phyloP scores from a whole-genome alignment of 2,888 invertebrate species.

The Caenorhabditis sulstoni region DNA sequence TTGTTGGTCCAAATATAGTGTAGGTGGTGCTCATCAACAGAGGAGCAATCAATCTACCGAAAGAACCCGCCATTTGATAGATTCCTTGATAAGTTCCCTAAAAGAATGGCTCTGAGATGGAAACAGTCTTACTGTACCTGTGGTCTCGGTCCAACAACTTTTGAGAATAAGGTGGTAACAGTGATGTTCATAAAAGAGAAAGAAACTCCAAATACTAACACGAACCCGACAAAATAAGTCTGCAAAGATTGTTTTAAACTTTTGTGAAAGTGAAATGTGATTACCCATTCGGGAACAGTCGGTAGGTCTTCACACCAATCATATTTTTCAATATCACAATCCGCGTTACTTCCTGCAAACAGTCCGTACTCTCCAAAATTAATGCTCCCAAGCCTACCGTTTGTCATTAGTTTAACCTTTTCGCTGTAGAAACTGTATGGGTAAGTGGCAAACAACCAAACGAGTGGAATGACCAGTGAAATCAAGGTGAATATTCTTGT shows the following conservation, averaged over 20 bases:
- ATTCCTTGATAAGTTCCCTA: constrained; percentile 66
- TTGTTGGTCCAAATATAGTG: constrained; percentile 40
- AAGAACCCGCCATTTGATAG: constrained; percentile 63
- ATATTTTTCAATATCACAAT: constrained; percentile 59
- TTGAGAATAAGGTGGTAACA: constrained; percentile 61
- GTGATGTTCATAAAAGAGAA: constrained; percentile 63
- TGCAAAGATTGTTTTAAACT: not conserved
- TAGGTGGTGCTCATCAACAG: constrained; percentile 50
- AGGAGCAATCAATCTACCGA: constrained; percentile 58
- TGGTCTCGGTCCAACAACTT: constrained; percentile 62
- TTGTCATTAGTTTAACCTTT: constrained; percentile 24
- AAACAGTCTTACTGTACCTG: constrained; percentile 15
- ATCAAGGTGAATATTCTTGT: constrained; percentile 30
- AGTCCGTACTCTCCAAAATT: too few species aligned
- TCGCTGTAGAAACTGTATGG: constrained; percentile 47
- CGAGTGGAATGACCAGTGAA: constrained; percentile 28
- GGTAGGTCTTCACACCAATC: constrained; percentile 55
- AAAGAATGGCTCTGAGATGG: not conserved
- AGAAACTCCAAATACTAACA: constrained; percentile 60
- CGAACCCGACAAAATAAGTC: constrained; percentile 57
- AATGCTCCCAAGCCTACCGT: constrained; percentile 18
- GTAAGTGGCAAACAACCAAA: constrained; percentile 42
- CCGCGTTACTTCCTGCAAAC: constrained; percentile 45
- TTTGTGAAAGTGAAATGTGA: not conserved
- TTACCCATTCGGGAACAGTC: constrained; percentile 37